Evolutionary conservation across 2,888 invertebrate genomes (phyloP), one percentile per base, ranked within the genome.

Genomic region (Phanerotoma sp.): DNA sequence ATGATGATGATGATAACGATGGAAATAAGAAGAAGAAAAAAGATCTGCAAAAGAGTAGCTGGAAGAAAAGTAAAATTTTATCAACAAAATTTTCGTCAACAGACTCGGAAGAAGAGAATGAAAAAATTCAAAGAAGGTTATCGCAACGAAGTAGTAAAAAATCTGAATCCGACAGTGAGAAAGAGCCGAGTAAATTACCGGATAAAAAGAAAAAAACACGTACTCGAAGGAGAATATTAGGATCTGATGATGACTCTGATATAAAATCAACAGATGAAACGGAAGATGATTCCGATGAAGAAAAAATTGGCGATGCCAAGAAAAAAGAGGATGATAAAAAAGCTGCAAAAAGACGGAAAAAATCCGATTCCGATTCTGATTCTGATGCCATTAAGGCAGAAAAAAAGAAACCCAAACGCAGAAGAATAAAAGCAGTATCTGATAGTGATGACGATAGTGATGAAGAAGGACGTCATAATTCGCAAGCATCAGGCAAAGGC

Each of bases 351-450:
- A 51, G 62, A 16, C 56, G 61, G 52, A 57, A 61, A 22, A 71
- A 68, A 54, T 64, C 69, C 10, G 45, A 46, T 11, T 38, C 38
- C 3, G 49, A 49, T 11, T 38, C 38, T 4, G 49, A 49, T 13
- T 50, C 72, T 3, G 70, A 66, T 44, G 65, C 70, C 1, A 71
- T 72, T 15, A 69, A 69, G 3, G 50, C 62, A 32, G 35, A 50
- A 46, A 66, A 64, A 13, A 65, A 58, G 7, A 74, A 72, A 40
- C 50, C 61, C 4, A 74, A 71, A 53, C 65, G 76, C 20, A 73
- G 63, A 59, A 67, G 77, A 41, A 75, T 77, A 16, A 73, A 71
- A 49, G 69, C 68, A 33, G 63, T 70, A n/a, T n/a, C n/a, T 9
- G 63, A 58, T 1, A 66, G 63, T n/a, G 70, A 70, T n/a, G 68